Percentiles rank a stretch among this genome's conserved stretches.
Evolutionary conservation across 2,797 vertebrate species (phyloP).

Genomic region (Thripadectes ignobilis): DNA sequence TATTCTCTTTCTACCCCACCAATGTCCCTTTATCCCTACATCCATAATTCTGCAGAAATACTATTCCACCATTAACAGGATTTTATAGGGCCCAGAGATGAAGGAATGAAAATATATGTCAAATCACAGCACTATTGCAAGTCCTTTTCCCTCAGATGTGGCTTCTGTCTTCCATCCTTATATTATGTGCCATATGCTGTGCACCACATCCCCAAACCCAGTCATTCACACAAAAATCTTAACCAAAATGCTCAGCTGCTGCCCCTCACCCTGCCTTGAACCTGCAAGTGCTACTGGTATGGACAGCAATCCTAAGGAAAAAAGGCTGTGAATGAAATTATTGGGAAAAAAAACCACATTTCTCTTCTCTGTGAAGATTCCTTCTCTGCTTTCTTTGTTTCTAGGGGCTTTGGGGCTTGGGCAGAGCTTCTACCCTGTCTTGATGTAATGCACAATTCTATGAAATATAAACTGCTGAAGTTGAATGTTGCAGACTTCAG

Average conservation of each 20-base stretch:
- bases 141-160: not conserved
- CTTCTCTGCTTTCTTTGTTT: not conserved
- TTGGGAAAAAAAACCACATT: not conserved
- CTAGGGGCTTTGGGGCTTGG: not conserved
- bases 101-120: not conserved
- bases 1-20: not conserved
- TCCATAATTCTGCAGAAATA: conserved; percentile 1
- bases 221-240: not conserved
- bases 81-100: not conserved
- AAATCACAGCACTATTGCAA: not conserved
- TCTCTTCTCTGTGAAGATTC: not conserved
- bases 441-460: not conserved
- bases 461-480: not conserved
- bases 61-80: conserved; percentile 1
- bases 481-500: not conserved
- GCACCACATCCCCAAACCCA: not conserved
- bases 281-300: not conserved
- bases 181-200: accelerated
- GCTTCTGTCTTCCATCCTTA: not conserved
- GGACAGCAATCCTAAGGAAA: not conserved
- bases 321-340: not conserved
- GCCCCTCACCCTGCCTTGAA: not conserved
- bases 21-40: not conserved
- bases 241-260: not conserved
- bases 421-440: not conserved